Evolutionary conservation across 2,113 vertebrate species (phyloP).

Genomic region (Prochilodus magdalenae): DNA sequence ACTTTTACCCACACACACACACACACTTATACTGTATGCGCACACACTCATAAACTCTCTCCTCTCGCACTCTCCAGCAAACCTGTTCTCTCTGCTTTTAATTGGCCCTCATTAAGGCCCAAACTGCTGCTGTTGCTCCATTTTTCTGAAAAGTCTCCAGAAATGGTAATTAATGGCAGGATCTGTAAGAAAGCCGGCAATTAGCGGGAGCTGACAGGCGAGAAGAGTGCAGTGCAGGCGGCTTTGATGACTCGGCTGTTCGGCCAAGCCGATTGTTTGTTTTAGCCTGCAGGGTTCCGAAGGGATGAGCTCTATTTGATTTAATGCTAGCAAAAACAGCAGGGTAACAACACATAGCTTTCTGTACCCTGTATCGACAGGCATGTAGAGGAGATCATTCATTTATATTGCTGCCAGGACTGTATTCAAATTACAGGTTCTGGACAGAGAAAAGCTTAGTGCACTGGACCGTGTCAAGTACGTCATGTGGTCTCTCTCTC

Average conservation of each 20-base stretch:
- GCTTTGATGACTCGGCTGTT: constrained; percentile 55
- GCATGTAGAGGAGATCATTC: constrained; percentile 8
- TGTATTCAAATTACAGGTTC: constrained; percentile 3
- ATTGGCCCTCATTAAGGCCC: constrained; percentile 64
- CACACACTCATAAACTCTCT: background rate
- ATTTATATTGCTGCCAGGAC: constrained; percentile 23
- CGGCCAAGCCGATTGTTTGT: constrained; percentile 42
- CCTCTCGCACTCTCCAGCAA: constrained; percentile 40
- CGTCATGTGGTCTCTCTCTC: background rate
- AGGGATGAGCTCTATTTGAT: constrained; percentile 37
- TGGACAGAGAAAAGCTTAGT: background rate
- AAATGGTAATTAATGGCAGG: constrained; percentile 67
- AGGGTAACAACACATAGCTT: constrained; percentile 21
- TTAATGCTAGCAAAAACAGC: constrained; percentile 22
- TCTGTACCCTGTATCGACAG: constrained; percentile 28
- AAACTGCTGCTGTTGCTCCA: constrained; percentile 61
- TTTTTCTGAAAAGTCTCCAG: constrained; percentile 51
- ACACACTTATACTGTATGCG: background rate
- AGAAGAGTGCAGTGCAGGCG: constrained; percentile 38
- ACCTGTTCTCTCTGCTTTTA: constrained; percentile 54
- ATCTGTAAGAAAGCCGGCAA: constrained; percentile 62
- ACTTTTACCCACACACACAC: constrained; percentile 8
- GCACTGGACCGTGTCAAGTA: constrained; percentile 1
- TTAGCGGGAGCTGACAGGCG: constrained; percentile 63
- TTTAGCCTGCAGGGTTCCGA: constrained; percentile 43